Conservation (phyloP, 1,140 invertebrate species). For the Melanaphis sacchari region DNA sequence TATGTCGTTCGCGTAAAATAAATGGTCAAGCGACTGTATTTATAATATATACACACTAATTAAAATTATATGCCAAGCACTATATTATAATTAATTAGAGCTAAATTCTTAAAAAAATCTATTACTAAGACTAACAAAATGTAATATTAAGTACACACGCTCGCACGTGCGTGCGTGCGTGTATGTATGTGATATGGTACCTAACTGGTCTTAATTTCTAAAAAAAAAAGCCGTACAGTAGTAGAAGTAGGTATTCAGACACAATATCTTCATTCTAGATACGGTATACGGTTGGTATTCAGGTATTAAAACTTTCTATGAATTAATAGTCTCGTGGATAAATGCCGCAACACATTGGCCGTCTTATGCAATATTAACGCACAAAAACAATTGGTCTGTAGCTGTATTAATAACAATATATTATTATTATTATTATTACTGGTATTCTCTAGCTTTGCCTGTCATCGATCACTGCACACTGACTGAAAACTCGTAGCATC, state of each 20-base stretch:
- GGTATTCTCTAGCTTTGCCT: not conserved
- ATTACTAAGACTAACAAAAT: not conserved
- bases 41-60: not conserved
- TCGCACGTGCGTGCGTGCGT: too few species aligned
- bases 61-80: not conserved
- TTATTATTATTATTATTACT: not conserved
- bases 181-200: not conserved
- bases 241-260: not conserved
- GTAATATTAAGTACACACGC: not conserved
- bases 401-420: not conserved
- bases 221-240: not conserved
- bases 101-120: not conserved
- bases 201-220: not conserved
- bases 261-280: not conserved
- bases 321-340: not conserved
- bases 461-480: not conserved
- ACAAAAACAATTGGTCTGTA: not conserved
- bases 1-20: slow-evolving; percentile 28
- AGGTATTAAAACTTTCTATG: slow-evolving; percentile 1
- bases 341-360: not conserved
- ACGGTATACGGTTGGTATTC: not conserved
- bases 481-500: not conserved
- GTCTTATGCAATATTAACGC: not conserved
- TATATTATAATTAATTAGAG: not conserved
- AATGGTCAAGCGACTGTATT: slow-evolving; percentile 1